Evolutionary conservation across 1,140 invertebrate genomes (phyloP).

Genomic region (Heliconius hewitsoni): DNA sequence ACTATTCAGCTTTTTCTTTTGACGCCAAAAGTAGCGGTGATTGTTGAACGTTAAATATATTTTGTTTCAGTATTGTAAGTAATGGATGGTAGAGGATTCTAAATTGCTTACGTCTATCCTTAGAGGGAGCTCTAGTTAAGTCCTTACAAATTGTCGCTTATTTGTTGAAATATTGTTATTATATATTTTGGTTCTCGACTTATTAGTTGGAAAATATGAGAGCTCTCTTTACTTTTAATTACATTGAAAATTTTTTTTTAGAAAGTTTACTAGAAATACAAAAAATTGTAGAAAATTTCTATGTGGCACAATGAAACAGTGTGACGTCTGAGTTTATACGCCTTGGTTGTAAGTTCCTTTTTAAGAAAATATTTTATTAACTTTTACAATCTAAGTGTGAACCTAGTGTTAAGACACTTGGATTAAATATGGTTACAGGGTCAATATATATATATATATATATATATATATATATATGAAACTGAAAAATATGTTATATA

Average conservation of each 20-base stretch:
- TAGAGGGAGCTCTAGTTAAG: not conserved
- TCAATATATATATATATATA: no score
- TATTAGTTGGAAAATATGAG: not conserved
- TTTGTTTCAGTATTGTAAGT: slow-evolving; percentile 35
- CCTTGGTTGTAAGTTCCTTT: no score
- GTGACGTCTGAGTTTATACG: no score
- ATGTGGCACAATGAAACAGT: no score
- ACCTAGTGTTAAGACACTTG: no score
- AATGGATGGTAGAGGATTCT: slow-evolving; percentile 33
- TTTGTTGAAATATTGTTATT: slow-evolving; percentile 11
- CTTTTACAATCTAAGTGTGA: no score
- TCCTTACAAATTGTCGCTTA: slow-evolving; percentile 12
- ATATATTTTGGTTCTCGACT: not conserved
- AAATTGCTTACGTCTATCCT: slow-evolving; percentile 24
- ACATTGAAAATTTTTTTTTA: not conserved
- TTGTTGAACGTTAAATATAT: slow-evolving; percentile 34
- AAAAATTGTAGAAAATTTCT: no score
- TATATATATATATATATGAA: no score
- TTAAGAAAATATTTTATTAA: no score
- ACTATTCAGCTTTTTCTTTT: not conserved
- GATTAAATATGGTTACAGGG: no score
- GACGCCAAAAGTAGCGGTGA: not conserved
- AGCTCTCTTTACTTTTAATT: not conserved
- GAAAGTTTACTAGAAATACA: not conserved
- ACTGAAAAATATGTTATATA: no score